Conservation (phyloP, 2,113 vertebrate genomes). For the Indicator maculatus region DNA sequence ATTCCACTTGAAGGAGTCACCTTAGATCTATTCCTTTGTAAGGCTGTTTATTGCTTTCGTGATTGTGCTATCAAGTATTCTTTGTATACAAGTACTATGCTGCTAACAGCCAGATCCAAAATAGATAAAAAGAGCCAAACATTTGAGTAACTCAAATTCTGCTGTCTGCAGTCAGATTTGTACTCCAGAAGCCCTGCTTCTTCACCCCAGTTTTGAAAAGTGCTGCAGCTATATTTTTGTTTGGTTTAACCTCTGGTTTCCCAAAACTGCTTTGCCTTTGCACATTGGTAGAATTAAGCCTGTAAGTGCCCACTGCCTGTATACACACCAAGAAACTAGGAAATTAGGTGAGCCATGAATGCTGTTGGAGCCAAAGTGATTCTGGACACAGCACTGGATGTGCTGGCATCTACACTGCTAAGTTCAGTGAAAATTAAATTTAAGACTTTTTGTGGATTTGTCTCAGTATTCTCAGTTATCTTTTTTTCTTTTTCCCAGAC, state of each 20-base stretch:
- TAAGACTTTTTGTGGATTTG: not conserved
- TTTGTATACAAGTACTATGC: not conserved
- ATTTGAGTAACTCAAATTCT: not conserved
- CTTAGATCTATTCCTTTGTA: conserved; percentile 21
- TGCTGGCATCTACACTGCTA: not conserved
- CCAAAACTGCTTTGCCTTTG: not conserved
- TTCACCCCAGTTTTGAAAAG: not conserved
- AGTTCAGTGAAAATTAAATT: not conserved
- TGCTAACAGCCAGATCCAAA: not conserved
- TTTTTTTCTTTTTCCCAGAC: not conserved
- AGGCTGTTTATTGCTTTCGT: conserved; percentile 53
- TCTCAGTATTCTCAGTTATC: not conserved
- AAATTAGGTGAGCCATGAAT: not conserved
- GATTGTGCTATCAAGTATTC: conserved; percentile 35
- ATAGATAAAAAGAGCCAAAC: conserved; percentile 15
- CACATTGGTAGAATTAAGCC: not conserved
- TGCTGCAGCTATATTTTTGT: not conserved
- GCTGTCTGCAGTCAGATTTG: not conserved
- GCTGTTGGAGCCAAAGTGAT: not conserved
- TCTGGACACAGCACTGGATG: not conserved
- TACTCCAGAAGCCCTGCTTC: not conserved
- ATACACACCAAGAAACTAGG: not conserved
- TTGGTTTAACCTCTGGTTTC: not conserved
- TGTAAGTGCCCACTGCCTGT: not conserved
- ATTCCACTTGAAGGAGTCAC: conserved; percentile 33